Conservation (phyloP, 2,113 vertebrate genomes). For the Pan paniscus region DNA sequence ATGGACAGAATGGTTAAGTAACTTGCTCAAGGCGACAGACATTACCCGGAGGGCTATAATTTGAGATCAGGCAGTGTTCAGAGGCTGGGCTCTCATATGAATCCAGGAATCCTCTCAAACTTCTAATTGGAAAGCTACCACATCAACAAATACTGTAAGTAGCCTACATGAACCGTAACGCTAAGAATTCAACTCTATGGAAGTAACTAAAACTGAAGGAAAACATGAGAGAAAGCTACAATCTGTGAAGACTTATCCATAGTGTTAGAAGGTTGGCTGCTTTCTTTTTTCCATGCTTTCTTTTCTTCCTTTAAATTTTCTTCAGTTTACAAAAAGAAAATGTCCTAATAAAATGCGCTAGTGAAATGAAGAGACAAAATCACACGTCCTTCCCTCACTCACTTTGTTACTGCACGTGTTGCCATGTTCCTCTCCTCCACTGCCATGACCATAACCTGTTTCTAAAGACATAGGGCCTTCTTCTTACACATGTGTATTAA, state of each 20-base stretch:
- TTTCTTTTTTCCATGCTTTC: neutral
- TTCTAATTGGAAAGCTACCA: neutral
- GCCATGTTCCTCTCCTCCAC: too few relatives aligned
- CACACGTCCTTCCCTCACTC: neutral
- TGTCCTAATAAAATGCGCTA: neutral
- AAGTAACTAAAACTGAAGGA: neutral
- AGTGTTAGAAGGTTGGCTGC: neutral
- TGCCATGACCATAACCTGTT: neutral
- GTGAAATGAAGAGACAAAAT: neutral
- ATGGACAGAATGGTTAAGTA: neutral
- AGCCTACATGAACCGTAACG: neutral
- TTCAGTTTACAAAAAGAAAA: neutral
- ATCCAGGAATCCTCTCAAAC: neutral
- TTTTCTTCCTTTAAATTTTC: neutral
- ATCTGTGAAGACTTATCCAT: neutral
- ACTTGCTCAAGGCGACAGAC: neutral
- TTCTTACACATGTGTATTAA: neutral
- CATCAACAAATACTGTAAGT: too few relatives aligned
- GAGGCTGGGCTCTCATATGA: neutral
- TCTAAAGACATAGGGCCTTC: fast-evolving
- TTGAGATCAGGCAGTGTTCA: neutral
- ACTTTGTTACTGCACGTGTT: neutral
- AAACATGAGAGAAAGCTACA: neutral
- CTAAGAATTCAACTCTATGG: neutral
- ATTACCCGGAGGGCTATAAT: neutral